Evolutionary conservation across 2,888 invertebrate genomes (phyloP).

Genomic region (Acanthococcus lagerstroemiae): DNA sequence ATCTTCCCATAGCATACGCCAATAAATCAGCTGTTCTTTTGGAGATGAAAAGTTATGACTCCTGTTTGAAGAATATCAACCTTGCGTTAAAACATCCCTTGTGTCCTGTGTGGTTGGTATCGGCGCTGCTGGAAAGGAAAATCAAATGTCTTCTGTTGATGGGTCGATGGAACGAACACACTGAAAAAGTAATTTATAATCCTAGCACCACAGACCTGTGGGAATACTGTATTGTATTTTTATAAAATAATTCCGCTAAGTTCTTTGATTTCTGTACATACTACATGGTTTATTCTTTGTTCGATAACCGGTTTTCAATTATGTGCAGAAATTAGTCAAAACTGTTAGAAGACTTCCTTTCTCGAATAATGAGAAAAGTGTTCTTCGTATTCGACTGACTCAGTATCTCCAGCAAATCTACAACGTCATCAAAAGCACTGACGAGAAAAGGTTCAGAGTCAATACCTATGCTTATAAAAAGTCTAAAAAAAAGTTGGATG

Average conservation of each 20-base stretch:
- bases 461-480: conserved; percentile 1
- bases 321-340: conserved; percentile 20
- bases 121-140: conserved; percentile 53
- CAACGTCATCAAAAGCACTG: conserved; percentile 7
- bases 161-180: conserved; percentile 11
- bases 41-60: conserved; percentile 51
- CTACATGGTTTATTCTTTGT: too few relatives aligned
- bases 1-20: conserved; percentile 54
- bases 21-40: conserved; percentile 59
- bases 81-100: conserved; percentile 47
- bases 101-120: conserved; percentile 23
- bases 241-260: too few relatives aligned
- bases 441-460: conserved; percentile 9
- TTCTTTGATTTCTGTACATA: too few relatives aligned
- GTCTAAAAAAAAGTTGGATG: conserved; percentile 1
- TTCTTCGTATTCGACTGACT: conserved; percentile 11
- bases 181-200: conserved; percentile 6
- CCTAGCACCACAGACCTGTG: not conserved
- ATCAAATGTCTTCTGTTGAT: conserved; percentile 32
- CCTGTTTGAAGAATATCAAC: conserved; percentile 54
- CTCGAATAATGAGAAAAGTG: conserved; percentile 12
- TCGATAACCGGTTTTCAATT: not conserved
- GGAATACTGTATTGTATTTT: not conserved
- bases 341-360: conserved; percentile 13
- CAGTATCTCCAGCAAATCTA: conserved; percentile 12